Conservation (phyloP, 2,797 vertebrate genomes). For the Melanotaenia parkinsoni region DNA sequence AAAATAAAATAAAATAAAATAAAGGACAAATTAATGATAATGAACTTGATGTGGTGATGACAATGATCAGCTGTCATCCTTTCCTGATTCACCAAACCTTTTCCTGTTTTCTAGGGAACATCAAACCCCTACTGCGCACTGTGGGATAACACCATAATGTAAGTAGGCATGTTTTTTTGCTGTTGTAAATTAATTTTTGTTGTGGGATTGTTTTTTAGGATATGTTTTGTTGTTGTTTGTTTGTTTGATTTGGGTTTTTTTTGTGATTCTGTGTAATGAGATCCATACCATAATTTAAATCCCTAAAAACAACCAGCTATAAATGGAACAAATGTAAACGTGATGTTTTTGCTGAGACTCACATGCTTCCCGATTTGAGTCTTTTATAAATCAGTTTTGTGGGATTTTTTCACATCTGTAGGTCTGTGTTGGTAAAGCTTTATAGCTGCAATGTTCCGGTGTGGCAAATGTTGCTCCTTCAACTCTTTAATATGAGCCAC, state of each 20-base stretch:
- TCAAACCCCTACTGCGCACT: slow-evolving; percentile 96
- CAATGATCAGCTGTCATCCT: slow-evolving; percentile 34
- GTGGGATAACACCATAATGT: slow-evolving; percentile 95
- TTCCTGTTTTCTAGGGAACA: slow-evolving; percentile 88
- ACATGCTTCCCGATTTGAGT: neutral
- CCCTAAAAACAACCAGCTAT: neutral
- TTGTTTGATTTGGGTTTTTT: no score
- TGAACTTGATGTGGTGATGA: slow-evolving; percentile 33
- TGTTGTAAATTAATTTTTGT: neutral
- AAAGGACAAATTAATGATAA: slow-evolving; percentile 54
- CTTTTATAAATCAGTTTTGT: neutral
- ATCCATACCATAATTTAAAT: neutral
- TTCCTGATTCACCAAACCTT: slow-evolving; percentile 43
- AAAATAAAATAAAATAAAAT: no score
- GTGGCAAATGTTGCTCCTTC: slow-evolving; percentile 26
- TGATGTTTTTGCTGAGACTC: slow-evolving; percentile 1
- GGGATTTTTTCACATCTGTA: neutral
- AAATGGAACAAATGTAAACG: neutral
- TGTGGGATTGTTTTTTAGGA: neutral
- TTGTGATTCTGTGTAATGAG: neutral
- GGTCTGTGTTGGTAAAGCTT: neutral
- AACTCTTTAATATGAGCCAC: slow-evolving; percentile 39
- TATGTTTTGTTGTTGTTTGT: neutral
- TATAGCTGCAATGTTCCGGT: neutral
- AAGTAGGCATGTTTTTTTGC: slow-evolving; percentile 81